Conservation (phyloP, 2,888 invertebrate genomes). For the Shargacucullia verbasci region DNA sequence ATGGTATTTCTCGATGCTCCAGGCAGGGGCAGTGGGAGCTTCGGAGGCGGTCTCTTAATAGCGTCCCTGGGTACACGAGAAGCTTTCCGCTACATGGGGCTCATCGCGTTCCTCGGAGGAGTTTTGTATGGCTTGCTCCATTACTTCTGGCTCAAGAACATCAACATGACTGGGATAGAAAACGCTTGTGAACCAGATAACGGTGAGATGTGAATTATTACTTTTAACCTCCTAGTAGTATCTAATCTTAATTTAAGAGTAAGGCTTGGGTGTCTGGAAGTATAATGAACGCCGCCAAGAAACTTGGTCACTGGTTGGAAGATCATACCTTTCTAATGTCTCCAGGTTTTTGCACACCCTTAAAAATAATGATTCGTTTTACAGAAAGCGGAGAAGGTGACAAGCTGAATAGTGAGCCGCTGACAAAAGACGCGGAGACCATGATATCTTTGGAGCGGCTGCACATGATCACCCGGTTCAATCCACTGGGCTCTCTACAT, state of each 20-base stretch:
- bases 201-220: constrained; percentile 64
- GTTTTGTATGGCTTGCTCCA: constrained; percentile 92
- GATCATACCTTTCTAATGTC: too few species aligned
- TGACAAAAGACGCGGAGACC: constrained; percentile 91
- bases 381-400: constrained; percentile 90
- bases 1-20: constrained; percentile 1
- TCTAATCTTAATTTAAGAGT: too few species aligned
- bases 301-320: too few species aligned
- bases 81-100: constrained; percentile 94
- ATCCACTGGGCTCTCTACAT: constrained; percentile 93
- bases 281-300: too few species aligned
- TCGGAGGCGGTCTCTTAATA: constrained; percentile 93
- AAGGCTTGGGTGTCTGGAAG: too few species aligned
- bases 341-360: too few species aligned
- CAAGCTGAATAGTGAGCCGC: constrained; percentile 90
- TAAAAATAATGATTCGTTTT: background rate
- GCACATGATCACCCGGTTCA: constrained; percentile 93
- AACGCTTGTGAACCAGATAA: constrained; percentile 81
- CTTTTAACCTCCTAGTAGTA: background rate
- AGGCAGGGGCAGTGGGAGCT: constrained; percentile 95
- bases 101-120: constrained; percentile 92
- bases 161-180: constrained; percentile 82
- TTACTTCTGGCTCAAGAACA: constrained; percentile 92
- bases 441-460: constrained; percentile 92
- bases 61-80: constrained; percentile 93